phyloP scores from a whole-genome alignment of 2,888 invertebrate genomes.

The Macrophya annulata region DNA sequence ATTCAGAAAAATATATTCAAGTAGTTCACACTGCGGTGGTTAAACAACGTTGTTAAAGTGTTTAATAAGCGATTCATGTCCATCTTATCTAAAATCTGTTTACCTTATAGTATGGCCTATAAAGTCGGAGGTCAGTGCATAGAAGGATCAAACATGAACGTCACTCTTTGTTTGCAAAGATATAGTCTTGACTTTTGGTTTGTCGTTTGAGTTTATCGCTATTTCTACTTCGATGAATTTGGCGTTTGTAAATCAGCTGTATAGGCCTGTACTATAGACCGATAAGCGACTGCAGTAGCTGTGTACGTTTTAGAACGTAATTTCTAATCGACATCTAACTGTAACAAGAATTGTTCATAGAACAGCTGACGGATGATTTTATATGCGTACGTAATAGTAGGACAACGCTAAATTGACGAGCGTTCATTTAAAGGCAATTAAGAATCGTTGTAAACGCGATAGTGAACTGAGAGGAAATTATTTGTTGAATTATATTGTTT shows the following conservation, averaged over 20 bases:
- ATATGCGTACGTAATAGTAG: neutral
- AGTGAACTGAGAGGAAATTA: conserved; percentile 14
- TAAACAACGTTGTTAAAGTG: neutral
- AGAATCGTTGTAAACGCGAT: conserved; percentile 40
- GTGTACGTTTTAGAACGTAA: neutral
- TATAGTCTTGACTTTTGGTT: neutral
- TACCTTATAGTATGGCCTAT: conserved; percentile 25
- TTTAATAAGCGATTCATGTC: conserved; percentile 30
- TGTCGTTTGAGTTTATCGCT: conserved; percentile 10
- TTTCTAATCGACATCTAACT: neutral
- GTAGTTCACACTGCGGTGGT: neutral
- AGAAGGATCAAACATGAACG: conserved; percentile 1
- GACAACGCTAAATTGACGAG: conserved; percentile 34
- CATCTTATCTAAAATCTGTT: conserved; percentile 49
- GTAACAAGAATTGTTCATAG: neutral
- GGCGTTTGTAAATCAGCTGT: neutral
- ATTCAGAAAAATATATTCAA: neutral
- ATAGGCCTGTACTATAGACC: no score
- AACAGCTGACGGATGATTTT: conserved; percentile 4
- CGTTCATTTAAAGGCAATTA: conserved; percentile 50
- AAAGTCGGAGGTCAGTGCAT: conserved; percentile 45
- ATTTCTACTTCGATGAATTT: neutral
- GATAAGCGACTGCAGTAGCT: neutral
- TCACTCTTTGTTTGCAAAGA: conserved; percentile 6
- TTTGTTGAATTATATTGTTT: conserved; percentile 34